Conservation (phyloP, 1,140 invertebrate genomes). For the Drosophila subobscura region DNA sequence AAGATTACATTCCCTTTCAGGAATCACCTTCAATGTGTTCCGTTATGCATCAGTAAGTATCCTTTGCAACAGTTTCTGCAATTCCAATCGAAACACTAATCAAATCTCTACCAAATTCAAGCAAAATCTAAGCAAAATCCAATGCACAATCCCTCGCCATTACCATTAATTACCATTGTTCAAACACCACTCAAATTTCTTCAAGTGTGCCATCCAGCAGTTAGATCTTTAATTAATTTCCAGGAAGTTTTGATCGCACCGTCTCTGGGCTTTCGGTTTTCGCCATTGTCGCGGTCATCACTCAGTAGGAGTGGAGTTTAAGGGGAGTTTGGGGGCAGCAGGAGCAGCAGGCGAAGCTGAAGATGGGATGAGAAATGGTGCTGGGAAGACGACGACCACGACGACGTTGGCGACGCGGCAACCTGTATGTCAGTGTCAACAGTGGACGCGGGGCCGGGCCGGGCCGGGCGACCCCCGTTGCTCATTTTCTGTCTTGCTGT, state of each 20-base stretch:
- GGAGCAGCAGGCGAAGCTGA: not conserved
- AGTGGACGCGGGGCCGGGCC: slow-evolving; percentile 19
- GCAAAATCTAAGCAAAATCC: too few species aligned
- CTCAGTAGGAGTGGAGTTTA: slow-evolving; percentile 58
- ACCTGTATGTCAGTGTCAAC: slow-evolving; percentile 77
- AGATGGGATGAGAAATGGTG: not conserved
- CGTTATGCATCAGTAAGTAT: too few species aligned
- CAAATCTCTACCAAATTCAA: too few species aligned
- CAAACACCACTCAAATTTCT: not conserved
- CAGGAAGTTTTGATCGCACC: slow-evolving; percentile 74
- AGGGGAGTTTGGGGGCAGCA: not conserved
- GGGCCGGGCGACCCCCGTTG: slow-evolving; percentile 54
- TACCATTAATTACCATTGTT: too few species aligned
- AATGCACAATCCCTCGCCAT: too few species aligned
- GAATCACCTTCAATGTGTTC: too few species aligned
- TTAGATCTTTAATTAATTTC: slow-evolving; percentile 80
- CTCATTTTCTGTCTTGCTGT: slow-evolving; percentile 71
- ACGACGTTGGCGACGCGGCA: slow-evolving; percentile 41
- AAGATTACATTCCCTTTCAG: too few species aligned
- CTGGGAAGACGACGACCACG: slow-evolving; percentile 12
- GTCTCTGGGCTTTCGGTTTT: slow-evolving; percentile 68
- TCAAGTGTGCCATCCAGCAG: slow-evolving; percentile 30
- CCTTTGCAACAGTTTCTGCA: too few species aligned
- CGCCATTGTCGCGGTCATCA: slow-evolving; percentile 78
- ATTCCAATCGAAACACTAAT: too few species aligned